Base-by-base conservation (phyloP, 1,140 invertebrate species). In the Drosophila murphyi region DNA sequence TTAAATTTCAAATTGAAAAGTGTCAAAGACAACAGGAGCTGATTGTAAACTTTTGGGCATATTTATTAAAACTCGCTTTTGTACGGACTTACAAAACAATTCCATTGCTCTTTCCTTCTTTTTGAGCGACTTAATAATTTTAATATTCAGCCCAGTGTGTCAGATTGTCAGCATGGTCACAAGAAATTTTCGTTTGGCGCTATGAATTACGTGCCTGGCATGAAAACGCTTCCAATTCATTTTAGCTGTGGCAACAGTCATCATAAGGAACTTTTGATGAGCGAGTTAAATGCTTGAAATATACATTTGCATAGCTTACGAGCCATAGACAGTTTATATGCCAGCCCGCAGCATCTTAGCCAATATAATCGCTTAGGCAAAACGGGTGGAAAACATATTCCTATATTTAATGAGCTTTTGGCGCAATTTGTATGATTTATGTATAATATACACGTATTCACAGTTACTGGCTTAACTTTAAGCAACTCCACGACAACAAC, bases 261-360 rank as follows among this genome's bases (percentile, higher is more conserved):
- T 68, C 55, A 32, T 48, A 12, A 34, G 61, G 51, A 57, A 72
- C 76, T 73, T 82, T 61, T 64, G 67, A 78, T 74, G 77, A 82
- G 76, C 50, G 72, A 83, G 76, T 80, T 87, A 83, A 87, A 72
- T 61, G 76, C 67, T 59, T 47, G 52, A 76, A 83, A 72, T 83
- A 70, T 88, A 54, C 62, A 57, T 80, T 80, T 69, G 61, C 76
- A 47, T 69, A 67, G 63, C 47, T 57, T 48, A 63, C 39, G 20
- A 35, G 37, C 10, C 54, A 32, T 20, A 32, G 3, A 39, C 35
- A 29, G 3, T 47, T 8, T 39, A 39, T 20, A 20, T 20, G 6
- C 54, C 43, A n/a, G 28, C 10, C 3, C 10, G 28, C 29, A 57
- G 55, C 41, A 7, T 10, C 41, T 60, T 12, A 20, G 56, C 45